These are phyloP conservation scores for Diprion similis DNA, from an alignment of 1,140 invertebrate species.

Conservation along the genomic window DNA sequence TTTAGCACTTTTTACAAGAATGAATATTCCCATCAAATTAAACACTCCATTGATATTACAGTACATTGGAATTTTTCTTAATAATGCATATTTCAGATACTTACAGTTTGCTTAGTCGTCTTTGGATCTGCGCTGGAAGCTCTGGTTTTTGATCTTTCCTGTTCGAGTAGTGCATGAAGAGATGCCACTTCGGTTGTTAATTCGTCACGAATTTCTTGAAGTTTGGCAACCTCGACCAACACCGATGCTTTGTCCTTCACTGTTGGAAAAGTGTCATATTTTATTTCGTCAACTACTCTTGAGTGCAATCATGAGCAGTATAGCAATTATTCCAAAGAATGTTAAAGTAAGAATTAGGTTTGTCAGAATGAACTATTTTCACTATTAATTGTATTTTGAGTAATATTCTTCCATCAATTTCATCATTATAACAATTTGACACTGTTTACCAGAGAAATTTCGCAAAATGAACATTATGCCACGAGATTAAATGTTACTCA, in stretches of 20 bases:
- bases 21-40: no score
- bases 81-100: not conserved
- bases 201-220: constrained; percentile 75
- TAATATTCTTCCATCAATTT: not conserved
- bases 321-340: constrained; percentile 14
- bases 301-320: not conserved
- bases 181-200: constrained; percentile 73
- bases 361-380: constrained; percentile 18
- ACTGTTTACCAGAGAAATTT: no score
- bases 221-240: constrained; percentile 75
- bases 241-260: constrained; percentile 83
- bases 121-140: constrained; percentile 67
- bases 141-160: constrained; percentile 78
- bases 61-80: no score
- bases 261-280: constrained; percentile 46
- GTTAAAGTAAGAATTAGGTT: constrained; percentile 12
- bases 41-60: no score
- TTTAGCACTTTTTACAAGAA: not conserved
- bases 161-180: constrained; percentile 77
- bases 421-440: not conserved
- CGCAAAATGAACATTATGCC: no score
- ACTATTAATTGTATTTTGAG: constrained; percentile 18
- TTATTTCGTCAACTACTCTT: not conserved
- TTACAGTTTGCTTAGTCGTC: constrained; percentile 53
- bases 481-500: constrained; percentile 57